Evolutionary conservation across 2,797 vertebrate genomes (phyloP).

Genomic region (Myotis myotis): DNA sequence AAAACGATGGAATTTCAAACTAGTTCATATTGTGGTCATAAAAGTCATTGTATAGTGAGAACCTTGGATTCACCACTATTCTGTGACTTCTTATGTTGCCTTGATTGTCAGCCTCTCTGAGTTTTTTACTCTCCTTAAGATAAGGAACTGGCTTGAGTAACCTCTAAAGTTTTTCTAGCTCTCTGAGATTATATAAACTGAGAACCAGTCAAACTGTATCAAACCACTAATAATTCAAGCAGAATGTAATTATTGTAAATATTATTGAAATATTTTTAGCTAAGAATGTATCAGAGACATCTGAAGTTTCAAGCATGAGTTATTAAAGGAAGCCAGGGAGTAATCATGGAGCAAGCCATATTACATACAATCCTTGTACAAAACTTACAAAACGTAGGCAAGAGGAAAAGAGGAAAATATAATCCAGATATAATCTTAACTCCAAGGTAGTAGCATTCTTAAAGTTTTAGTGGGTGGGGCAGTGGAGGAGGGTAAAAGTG

Average conservation of each 20-base stretch:
- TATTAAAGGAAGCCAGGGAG: slow-evolving; percentile 38
- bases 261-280: slow-evolving; percentile 17
- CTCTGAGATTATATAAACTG: slow-evolving; percentile 25
- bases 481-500: neutral
- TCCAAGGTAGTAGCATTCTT: neutral
- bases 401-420: slow-evolving; percentile 9
- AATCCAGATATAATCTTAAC: slow-evolving; percentile 7
- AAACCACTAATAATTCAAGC: slow-evolving; percentile 54
- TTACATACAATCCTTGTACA: neutral
- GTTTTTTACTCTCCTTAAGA: slow-evolving; percentile 50
- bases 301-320: slow-evolving; percentile 35
- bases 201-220: slow-evolving; percentile 40
- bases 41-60: neutral
- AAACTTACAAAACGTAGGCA: slow-evolving; percentile 10
- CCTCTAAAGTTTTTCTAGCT: slow-evolving; percentile 13
- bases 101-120: slow-evolving; percentile 18
- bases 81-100: neutral
- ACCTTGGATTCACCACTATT: neutral
- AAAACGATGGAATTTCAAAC: slow-evolving; percentile 38
- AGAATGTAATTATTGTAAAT: neutral
- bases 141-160: slow-evolving; percentile 23
- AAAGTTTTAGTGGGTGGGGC: neutral
- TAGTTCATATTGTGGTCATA: neutral
- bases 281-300: slow-evolving; percentile 34
- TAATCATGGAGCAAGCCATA: neutral